phyloP scores from a whole-genome alignment of 2,113 vertebrate genomes.

The Gila orcuttii region DNA sequence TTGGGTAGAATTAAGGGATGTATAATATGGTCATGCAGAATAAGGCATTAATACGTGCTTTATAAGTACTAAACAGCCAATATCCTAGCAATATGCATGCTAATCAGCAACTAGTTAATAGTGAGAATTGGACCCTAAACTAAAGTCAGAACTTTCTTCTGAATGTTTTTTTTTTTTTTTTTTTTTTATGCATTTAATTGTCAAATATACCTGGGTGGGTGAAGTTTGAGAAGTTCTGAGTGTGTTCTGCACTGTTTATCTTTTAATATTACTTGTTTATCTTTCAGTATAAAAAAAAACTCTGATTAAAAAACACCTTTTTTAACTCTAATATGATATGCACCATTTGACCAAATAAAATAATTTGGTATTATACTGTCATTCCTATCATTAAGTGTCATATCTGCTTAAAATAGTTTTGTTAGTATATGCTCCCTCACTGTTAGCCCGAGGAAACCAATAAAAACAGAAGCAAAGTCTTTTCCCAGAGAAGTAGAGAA shows the following conservation, averaged over 20 bases:
- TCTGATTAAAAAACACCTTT: not conserved
- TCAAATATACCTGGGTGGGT: not conserved
- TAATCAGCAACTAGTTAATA: no score
- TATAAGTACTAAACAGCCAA: no score
- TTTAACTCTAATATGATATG: not conserved
- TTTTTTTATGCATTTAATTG: not conserved
- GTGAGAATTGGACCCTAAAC: no score
- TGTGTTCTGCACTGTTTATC: no score
- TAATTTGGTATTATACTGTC: not conserved
- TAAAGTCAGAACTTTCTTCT: no score
- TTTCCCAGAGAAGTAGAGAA: constrained; percentile 27
- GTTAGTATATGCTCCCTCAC: not conserved
- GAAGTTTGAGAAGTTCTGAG: not conserved
- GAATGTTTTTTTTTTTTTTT: no score
- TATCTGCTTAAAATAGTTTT: not conserved
- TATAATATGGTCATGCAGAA: not conserved
- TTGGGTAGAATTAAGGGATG: no score
- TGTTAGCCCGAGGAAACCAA: not conserved
- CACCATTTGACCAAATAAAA: not conserved
- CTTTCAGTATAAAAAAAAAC: not conserved
- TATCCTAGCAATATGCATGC: not conserved
- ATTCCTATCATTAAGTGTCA: not conserved
- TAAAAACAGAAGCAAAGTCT: not conserved
- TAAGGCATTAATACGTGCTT: no score
- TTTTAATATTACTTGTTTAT: not conserved